phyloP scores from a whole-genome alignment of 2,797 vertebrate genomes.

The Brachyrhaphis roseni region DNA sequence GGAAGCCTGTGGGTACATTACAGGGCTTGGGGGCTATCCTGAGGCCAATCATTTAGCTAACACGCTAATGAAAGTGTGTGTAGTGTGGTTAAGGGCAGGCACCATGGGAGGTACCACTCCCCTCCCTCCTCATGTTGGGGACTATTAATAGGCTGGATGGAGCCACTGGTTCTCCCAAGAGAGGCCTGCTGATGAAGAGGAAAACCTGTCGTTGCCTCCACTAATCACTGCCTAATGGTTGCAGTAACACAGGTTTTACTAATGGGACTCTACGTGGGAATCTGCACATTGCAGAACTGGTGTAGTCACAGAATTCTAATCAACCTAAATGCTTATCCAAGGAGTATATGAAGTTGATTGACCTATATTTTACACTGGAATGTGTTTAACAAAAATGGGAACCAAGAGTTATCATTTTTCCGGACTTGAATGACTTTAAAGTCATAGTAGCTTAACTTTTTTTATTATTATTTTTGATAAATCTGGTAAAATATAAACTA shows the following conservation, averaged over 20 bases:
- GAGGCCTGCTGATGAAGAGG: conserved; percentile 77
- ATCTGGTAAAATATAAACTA: neutral
- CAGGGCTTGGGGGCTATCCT: conserved; percentile 79
- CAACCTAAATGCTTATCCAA: conserved; percentile 5
- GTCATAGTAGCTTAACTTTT: neutral
- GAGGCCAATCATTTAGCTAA: conserved; percentile 85
- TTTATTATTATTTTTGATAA: neutral
- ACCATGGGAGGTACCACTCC: conserved; percentile 74
- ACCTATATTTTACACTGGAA: neutral
- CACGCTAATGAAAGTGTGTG: conserved; percentile 83
- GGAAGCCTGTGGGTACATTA: conserved; percentile 71
- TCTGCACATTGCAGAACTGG: neutral
- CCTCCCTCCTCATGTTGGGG: conserved; percentile 75
- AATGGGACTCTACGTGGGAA: conserved; percentile 48
- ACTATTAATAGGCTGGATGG: conserved; percentile 80
- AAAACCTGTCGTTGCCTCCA: conserved; percentile 76
- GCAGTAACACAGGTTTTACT: conserved; percentile 72
- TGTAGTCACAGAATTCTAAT: neutral
- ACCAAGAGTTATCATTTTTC: neutral
- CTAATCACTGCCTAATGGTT: conserved; percentile 80
- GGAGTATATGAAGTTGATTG: neutral
- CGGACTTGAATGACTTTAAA: neutral
- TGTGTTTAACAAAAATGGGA: neutral
- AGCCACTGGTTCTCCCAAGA: conserved; percentile 79
- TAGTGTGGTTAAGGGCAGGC: conserved; percentile 80